These are phyloP conservation scores for Poecilia picta DNA, from an alignment of 2,797 vertebrate genomes.

Conservation along the genomic window DNA sequence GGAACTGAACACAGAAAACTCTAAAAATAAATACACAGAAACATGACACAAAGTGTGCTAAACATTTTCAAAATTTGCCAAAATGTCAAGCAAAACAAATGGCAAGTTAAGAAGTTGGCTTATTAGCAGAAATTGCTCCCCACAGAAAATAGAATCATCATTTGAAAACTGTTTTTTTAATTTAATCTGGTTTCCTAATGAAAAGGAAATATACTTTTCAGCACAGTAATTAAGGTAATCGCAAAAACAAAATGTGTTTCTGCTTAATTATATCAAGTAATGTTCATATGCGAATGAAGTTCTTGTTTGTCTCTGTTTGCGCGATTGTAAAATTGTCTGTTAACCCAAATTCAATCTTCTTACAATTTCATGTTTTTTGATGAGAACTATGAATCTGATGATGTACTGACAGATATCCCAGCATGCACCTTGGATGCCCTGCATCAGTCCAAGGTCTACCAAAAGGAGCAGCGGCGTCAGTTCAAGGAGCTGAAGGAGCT, in stretches of 20 bases:
- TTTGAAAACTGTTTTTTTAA: background rate
- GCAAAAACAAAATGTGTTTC: background rate
- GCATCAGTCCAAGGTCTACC: conserved; percentile 92
- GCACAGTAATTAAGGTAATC: background rate
- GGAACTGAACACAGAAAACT: no score
- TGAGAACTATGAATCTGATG: background rate
- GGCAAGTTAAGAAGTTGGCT: no score
- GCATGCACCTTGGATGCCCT: conserved; percentile 88
- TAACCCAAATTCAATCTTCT: background rate
- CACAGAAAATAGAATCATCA: no score
- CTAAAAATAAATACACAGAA: no score
- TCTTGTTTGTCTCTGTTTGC: background rate
- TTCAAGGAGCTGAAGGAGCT: conserved; percentile 99
- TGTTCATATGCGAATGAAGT: background rate
- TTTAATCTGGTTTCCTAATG: background rate
- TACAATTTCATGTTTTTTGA: background rate
- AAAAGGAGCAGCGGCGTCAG: conserved; percentile 95
- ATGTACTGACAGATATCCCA: conserved; percentile 84
- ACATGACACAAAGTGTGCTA: no score
- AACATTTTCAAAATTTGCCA: no score
- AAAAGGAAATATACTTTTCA: background rate
- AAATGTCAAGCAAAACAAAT: no score
- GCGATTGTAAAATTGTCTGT: background rate
- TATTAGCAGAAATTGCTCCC: no score
- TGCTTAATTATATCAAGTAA: background rate